Conservation (phyloP, 2,797 vertebrate species). For the Amazonetta brasiliensis region DNA sequence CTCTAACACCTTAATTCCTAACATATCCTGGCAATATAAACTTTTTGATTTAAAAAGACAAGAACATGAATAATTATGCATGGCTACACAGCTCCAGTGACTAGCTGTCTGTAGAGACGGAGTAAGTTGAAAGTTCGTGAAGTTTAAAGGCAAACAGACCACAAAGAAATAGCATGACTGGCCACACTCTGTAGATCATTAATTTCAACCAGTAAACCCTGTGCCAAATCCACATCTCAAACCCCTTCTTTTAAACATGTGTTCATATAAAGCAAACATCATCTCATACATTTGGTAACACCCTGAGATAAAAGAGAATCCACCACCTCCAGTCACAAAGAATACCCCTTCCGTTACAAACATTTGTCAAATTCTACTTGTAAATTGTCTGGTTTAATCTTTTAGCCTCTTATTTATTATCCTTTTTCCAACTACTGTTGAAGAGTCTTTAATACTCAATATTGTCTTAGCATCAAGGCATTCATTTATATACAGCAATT, state of each 20-base stretch:
- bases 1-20: neutral
- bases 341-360: neutral
- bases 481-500: neutral
- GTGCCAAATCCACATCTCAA: neutral
- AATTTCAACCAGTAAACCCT: neutral
- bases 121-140: neutral
- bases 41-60: neutral
- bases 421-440: neutral
- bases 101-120: neutral
- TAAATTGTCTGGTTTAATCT: neutral
- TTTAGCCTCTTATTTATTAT: neutral
- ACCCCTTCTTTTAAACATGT: neutral
- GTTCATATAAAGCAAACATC: neutral
- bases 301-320: neutral
- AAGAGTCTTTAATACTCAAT: neutral
- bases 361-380: neutral
- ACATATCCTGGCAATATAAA: neutral
- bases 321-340: neutral
- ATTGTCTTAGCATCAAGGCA: neutral
- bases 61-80: fast-evolving
- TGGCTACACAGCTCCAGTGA: neutral
- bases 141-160: neutral
- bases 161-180: neutral
- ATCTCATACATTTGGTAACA: neutral
- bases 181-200: fast-evolving